Base-by-base conservation (phyloP, 2,888 invertebrate species). In the Phania funesta region DNA sequence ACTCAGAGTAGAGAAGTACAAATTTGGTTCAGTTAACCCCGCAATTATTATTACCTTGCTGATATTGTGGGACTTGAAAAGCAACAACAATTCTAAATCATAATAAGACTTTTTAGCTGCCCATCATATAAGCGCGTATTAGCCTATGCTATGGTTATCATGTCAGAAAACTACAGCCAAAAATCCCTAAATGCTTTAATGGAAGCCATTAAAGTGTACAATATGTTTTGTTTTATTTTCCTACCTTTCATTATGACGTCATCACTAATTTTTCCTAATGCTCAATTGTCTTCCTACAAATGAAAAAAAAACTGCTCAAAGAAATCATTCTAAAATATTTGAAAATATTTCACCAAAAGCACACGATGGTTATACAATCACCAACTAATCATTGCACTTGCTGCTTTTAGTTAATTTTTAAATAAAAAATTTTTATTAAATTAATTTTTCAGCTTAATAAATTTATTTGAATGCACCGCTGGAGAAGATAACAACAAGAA, bases 201-300 rank as follows among this genome's bases (percentile, higher is more conserved):
- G 74, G 74, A 82, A 82, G 58, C 82, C 82, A 78, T 78, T 74
- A 22, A 82, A 78, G 60, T 82, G 82, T 78, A 74, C 56, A 50
- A 70, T 24, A 54, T 32, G 11, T 35, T 75, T 56, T 65, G 52
- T 4, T 18, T 35, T 2, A 22, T 60, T 60, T 60, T 50, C 5
- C 11, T 46, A 46, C 22, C 7, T 38, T 24, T 50, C 35, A 52
- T 22, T 24, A 75, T 82, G 82, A 78, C 74, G 78, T 78, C 81
- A 74, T 24, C 71, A 68, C 29, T 29, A 54, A 22, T 26, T 35
- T 64, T 35, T 16, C n/a, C 22, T 29, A 56, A 56, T 26, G 70
- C 22, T 29, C 16, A 38, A 48, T 62, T 64, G 50, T 58, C 71
- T 71, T 65, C 56, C 65, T 64, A 41, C 29, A 29, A 52, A 24